Base-by-base conservation (phyloP, 2,797 vertebrate genomes). In the Phoeniculus purpureus region DNA sequence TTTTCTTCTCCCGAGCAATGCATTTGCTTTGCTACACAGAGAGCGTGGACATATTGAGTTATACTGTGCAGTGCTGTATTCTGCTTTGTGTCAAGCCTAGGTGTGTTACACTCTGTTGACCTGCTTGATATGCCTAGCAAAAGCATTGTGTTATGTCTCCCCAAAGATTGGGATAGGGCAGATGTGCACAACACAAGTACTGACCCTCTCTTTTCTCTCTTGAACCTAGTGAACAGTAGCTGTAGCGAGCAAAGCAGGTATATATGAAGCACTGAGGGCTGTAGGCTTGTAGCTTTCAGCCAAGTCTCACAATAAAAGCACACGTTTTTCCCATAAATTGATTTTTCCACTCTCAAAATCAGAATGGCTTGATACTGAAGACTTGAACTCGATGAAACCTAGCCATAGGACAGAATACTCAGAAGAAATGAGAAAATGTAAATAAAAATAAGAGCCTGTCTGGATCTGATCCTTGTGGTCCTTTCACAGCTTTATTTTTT, bases 401-500 rank as follows among this genome's bases (percentile, higher is more conserved):
- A 72, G 40, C n/a, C 61, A 5, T 52, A 65, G 18, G 34, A 27
- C 23, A 55, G 51, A 75, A 48, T 52, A 29, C 3, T 5, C 13
- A 26, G 19, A 71, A 93, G 37, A 90, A 85, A 70, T 26, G 21
- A 86, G 26, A 40, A 84, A 75, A 74, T 18, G 10, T 37, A 20
- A 55, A 64, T 27, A 59, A 84, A 92, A 85, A 73, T 7, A 1
- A 52, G 8, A 66, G 23, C 52, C 29, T 16, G 2, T 72, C 89
- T 77, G 1, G 1, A 27, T 15, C 27, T 61, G 32, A 72, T 51
- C 7, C 32, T 85, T 0, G 0, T 67, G 26, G 27, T 7, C 34
- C 15, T 85, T 81, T 82, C 26, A 60, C 6, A 48, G 11, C 2
- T 85, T 87, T 78, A 32, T 82, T 82, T 91, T 43, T 52, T 82